Conservation (phyloP, 2,113 vertebrate species). For the Psophia crepitans region DNA sequence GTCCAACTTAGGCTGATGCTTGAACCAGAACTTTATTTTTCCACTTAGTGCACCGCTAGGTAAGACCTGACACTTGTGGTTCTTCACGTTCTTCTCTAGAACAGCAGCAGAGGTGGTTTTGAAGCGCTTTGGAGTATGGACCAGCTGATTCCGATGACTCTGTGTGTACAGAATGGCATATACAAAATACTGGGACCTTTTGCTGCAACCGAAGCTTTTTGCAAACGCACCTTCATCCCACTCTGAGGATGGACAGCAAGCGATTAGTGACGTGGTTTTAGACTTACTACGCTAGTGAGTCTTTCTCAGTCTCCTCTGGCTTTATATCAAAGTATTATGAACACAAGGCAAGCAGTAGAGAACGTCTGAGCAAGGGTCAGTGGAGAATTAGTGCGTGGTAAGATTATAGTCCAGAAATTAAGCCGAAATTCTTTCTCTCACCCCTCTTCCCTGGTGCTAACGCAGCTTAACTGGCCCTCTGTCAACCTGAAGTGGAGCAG, state of each 20-base stretch:
- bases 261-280: background rate
- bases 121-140: background rate
- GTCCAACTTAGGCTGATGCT: constrained; percentile 9
- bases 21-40: background rate
- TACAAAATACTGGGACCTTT: constrained; percentile 59
- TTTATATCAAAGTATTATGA: background rate
- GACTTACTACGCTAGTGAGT: background rate
- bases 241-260: background rate
- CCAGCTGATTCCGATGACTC: background rate
- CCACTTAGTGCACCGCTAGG: background rate
- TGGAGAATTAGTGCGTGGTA: background rate
- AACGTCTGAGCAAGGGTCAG: background rate
- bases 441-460: background rate
- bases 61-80: background rate
- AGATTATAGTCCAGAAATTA: background rate
- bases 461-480: background rate
- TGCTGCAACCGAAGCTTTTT: background rate
- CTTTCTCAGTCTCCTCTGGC: background rate
- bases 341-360: background rate
- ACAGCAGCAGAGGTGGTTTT: background rate
- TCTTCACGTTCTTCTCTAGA: background rate
- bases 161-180: background rate
- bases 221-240: background rate
- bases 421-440: background rate
- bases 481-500: background rate